Evolutionary conservation across 2,113 vertebrate genomes (phyloP).

Genomic region (Penelope pileata): DNA sequence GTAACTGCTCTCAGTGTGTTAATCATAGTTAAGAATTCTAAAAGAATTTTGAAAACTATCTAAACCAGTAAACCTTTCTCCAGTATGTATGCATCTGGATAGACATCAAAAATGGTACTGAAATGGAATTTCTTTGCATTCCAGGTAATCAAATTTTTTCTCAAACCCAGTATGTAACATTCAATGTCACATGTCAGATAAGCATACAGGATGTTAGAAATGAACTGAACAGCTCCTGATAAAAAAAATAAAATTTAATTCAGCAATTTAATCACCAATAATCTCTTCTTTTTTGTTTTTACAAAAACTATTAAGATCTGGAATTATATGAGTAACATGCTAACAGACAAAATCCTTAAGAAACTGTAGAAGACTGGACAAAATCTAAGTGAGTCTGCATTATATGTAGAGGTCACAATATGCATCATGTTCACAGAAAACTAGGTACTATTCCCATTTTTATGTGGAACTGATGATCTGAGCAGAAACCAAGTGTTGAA

Average conservation of each 20-base stretch:
- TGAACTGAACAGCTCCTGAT: neutral
- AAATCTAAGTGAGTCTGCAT: neutral
- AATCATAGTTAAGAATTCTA: neutral
- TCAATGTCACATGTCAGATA: neutral
- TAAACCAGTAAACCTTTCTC: neutral
- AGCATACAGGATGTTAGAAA: neutral
- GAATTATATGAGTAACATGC: neutral
- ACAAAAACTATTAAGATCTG: neutral
- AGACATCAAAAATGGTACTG: neutral
- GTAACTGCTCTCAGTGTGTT: neutral
- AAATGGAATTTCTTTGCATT: neutral
- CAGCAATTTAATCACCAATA: neutral
- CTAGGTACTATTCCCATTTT: neutral
- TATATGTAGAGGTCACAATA: neutral
- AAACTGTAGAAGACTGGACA: neutral
- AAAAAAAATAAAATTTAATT: neutral
- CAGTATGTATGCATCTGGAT: neutral
- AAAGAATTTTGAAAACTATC: neutral
- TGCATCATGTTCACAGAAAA: neutral
- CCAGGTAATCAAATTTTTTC: neutral
- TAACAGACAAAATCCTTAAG: neutral
- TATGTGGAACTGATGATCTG: neutral
- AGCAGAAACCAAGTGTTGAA: neutral
- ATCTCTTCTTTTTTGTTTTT: neutral
- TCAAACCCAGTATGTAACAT: neutral